phyloP scores from a whole-genome alignment of 2,888 invertebrate genomes.

The Plagiodera versicolora region DNA sequence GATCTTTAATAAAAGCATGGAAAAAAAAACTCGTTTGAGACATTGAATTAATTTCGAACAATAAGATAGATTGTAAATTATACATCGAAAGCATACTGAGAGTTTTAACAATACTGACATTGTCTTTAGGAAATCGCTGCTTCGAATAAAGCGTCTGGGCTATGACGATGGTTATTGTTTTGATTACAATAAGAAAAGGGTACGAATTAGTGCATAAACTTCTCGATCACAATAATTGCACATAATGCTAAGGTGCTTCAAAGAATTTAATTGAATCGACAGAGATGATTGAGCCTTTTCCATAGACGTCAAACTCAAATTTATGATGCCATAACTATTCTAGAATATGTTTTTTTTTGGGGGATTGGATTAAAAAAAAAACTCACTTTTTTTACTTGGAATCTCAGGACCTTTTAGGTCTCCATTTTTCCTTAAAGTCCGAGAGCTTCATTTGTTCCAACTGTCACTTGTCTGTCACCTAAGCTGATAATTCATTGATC shows the following conservation, averaged over 20 bases:
- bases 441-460: too few relatives aligned
- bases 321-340: too few relatives aligned
- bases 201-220: not conserved
- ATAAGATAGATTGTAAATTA: conserved; percentile 42
- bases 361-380: conserved; percentile 4
- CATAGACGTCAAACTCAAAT: too few relatives aligned
- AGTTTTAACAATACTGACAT: conserved; percentile 24
- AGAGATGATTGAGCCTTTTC: too few relatives aligned
- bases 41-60: conserved; percentile 45
- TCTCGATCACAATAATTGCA: not conserved
- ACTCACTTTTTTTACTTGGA: too few relatives aligned
- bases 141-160: not conserved
- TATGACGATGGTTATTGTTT: not conserved
- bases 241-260: too few relatives aligned
- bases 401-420: too few relatives aligned
- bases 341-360: not conserved
- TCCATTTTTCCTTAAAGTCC: too few relatives aligned
- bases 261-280: too few relatives aligned
- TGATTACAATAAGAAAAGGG: not conserved
- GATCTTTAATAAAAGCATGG: conserved; percentile 42
- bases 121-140: conserved; percentile 16
- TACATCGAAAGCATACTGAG: conserved; percentile 21
- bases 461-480: too few relatives aligned
- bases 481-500: too few relatives aligned
- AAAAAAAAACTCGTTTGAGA: conserved; percentile 42